Percentiles rank a stretch among this genome's conserved stretches.
Evolutionary conservation across 2,888 invertebrate genomes (phyloP).

Genomic region (Anaspis maculata): DNA sequence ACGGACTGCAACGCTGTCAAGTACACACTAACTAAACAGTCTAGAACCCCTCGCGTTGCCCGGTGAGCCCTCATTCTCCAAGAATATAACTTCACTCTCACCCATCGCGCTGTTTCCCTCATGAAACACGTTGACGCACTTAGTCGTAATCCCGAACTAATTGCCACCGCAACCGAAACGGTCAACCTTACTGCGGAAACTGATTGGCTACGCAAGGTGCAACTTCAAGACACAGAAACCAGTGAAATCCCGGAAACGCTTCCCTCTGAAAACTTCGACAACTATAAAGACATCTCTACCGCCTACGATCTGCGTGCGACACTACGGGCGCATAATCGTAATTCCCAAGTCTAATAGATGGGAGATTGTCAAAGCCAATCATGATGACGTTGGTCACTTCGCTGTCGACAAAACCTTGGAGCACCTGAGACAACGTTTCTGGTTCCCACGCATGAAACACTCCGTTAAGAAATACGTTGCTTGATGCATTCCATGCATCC

Average conservation of each 20-base stretch:
- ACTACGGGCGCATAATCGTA: constrained; percentile 9
- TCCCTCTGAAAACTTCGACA: constrained; percentile 1
- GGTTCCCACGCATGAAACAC: constrained; percentile 14
- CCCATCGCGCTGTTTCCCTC: constrained; percentile 21
- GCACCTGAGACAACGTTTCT: constrained; percentile 4
- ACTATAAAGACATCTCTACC: constrained; percentile 3
- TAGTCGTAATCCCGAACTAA: constrained; percentile 9
- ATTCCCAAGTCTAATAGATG: constrained; percentile 20
- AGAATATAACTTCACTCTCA: constrained; percentile 21
- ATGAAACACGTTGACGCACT: constrained; percentile 27
- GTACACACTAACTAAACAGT: too few relatives aligned
- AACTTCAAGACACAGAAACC: constrained; percentile 4
- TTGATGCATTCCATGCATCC: constrained; percentile 13
- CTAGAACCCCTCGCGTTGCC: constrained; percentile 5
- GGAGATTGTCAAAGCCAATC: constrained; percentile 18
- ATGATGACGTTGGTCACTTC: constrained; percentile 28
- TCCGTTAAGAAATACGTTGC: constrained; percentile 14
- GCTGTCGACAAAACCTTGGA: constrained; percentile 20
- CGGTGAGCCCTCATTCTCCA: constrained; percentile 22
- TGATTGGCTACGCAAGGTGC: constrained; percentile 13
- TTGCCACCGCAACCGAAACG: neutral
- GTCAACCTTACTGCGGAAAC: constrained; percentile 5
- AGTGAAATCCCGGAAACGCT: constrained; percentile 1
- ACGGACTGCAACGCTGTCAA: too few relatives aligned
- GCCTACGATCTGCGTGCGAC: constrained; percentile 8